These are phyloP conservation scores for Chamaea fasciata DNA, from an alignment of 2,113 vertebrate genomes.

Conservation along the genomic window DNA sequence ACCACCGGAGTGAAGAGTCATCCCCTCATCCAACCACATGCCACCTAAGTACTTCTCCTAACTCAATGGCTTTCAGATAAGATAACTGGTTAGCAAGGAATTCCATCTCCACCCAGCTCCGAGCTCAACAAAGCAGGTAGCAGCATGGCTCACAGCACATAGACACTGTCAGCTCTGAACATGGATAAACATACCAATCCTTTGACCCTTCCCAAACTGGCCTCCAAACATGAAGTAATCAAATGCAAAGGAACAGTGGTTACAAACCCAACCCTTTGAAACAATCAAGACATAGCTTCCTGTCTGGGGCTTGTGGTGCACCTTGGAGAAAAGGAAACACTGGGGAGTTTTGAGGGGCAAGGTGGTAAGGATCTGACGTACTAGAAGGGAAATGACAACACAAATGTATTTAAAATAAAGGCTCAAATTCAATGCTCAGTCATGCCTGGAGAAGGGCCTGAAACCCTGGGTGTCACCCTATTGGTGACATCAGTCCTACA, in stretches of 20 bases:
- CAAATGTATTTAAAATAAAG: background rate
- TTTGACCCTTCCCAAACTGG: background rate
- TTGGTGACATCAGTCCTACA: background rate
- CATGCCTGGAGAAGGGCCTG: background rate
- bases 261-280: background rate
- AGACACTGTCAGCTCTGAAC: background rate
- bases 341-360: background rate
- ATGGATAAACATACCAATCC: background rate
- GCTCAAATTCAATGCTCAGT: background rate
- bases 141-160: background rate
- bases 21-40: background rate
- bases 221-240: background rate
- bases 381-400: background rate
- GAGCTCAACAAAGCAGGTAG: background rate
- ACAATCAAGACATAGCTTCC: background rate
- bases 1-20: background rate
- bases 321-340: background rate
- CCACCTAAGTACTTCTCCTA: background rate
- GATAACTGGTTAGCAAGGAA: background rate
- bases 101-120: background rate
- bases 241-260: background rate
- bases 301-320: background rate
- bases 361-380: background rate
- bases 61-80: background rate
- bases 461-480: background rate